phyloP scores from a whole-genome alignment of 2,113 vertebrate genomes.

The Eidolon helvum region DNA sequence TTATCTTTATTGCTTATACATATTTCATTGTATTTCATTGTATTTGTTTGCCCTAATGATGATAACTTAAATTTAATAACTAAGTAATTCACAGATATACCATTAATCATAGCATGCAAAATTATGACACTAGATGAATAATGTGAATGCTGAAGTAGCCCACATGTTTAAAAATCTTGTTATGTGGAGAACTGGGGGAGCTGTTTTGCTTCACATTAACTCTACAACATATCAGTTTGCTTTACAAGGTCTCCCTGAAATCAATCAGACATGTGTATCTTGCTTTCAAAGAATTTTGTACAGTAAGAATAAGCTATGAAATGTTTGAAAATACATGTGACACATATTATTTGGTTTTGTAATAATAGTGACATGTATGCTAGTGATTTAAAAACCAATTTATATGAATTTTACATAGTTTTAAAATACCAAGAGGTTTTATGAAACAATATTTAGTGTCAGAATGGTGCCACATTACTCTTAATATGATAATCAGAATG shows the following conservation, averaged over 20 bases:
- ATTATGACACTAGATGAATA: slow-evolving; percentile 23
- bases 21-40: neutral
- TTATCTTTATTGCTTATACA: slow-evolving; percentile 24
- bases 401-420: neutral
- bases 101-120: neutral
- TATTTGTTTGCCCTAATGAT: slow-evolving; percentile 44
- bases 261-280: neutral
- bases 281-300: slow-evolving; percentile 42
- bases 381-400: neutral
- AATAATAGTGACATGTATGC: neutral
- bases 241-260: slow-evolving; percentile 44
- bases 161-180: slow-evolving; percentile 22
- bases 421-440: slow-evolving; percentile 20
- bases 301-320: neutral
- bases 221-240: slow-evolving; percentile 1
- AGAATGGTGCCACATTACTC: neutral
- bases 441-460: neutral
- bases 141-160: neutral
- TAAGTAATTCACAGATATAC: slow-evolving; percentile 36
- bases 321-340: neutral
- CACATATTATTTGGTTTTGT: neutral
- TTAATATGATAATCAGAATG: too few relatives aligned
- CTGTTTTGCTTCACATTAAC: neutral
- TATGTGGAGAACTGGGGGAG: neutral
- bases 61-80: slow-evolving; percentile 1